phyloP scores from a whole-genome alignment of 1,140 invertebrate species.

The Melipona quadrifasciata region DNA sequence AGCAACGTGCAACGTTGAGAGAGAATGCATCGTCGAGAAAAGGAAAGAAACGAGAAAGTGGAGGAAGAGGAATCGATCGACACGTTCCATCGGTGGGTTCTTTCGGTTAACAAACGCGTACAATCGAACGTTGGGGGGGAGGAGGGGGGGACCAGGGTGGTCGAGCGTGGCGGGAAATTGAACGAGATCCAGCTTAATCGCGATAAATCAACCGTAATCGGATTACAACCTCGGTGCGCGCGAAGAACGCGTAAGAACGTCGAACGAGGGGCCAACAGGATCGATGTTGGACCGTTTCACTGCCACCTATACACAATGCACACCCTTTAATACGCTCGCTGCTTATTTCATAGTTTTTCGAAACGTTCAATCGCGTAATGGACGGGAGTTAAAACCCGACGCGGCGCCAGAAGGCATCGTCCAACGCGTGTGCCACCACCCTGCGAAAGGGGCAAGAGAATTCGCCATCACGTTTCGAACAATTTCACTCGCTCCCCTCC shows the following conservation, averaged over 20 bases:
- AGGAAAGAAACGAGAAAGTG: no score
- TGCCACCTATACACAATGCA: no score
- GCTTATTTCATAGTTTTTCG: constrained; percentile 33
- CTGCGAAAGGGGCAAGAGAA: no score
- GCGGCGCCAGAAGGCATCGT: background rate
- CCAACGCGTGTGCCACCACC: background rate
- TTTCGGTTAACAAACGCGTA: background rate
- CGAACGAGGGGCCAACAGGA: no score
- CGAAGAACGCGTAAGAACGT: background rate
- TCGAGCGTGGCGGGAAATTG: background rate
- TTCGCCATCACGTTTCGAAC: constrained; percentile 15
- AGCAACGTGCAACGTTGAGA: background rate
- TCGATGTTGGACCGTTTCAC: no score
- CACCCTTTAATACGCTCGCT: background rate
- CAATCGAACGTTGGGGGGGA: background rate
- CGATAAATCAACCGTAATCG: constrained; percentile 24
- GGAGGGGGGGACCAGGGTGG: no score
- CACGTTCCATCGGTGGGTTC: no score
- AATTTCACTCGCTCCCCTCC: constrained; percentile 19
- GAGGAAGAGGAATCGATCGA: background rate
- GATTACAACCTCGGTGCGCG: background rate
- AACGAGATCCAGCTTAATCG: constrained; percentile 3
- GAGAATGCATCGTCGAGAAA: no score
- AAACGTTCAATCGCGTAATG: constrained; percentile 41
- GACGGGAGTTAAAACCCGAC: no score